Conservation (phyloP, 2,888 invertebrate genomes). For the Ametastegia equiseti region DNA sequence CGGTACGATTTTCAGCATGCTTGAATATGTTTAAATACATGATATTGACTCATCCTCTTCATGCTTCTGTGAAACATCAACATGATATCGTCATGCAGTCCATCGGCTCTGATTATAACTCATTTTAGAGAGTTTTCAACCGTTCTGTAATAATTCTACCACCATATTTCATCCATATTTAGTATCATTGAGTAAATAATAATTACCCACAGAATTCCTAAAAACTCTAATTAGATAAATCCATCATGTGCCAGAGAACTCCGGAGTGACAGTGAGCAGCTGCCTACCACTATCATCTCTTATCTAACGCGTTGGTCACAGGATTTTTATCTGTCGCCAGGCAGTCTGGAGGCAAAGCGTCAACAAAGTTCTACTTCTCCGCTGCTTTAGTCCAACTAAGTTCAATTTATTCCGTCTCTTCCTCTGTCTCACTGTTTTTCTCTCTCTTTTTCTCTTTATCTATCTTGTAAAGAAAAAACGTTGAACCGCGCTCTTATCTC, state of each 20-base stretch:
- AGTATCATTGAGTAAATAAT: not conserved
- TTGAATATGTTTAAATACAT: too few relatives aligned
- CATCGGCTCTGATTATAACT: too few relatives aligned
- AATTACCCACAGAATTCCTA: not conserved
- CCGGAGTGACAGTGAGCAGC: conserved; percentile 1
- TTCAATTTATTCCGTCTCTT: not conserved
- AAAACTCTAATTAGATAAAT: not conserved
- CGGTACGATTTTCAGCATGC: too few relatives aligned
- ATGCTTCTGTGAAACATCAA: too few relatives aligned
- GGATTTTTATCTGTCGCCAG: conserved; percentile 32
- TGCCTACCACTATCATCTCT: conserved; percentile 9
- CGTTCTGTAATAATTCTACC: too few relatives aligned
- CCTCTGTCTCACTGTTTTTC: not conserved
- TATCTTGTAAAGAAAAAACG: not conserved
- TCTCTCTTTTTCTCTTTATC: not conserved
- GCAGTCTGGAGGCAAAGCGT: conserved; percentile 29
- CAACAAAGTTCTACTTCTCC: conserved; percentile 16
- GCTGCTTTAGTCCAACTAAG: not conserved
- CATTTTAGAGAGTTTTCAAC: too few relatives aligned
- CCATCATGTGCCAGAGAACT: too few relatives aligned
- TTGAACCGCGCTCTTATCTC: not conserved
- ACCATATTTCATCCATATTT: too few relatives aligned
- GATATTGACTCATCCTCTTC: too few relatives aligned
- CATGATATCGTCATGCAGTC: too few relatives aligned
- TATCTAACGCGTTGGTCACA: conserved; percentile 11